Percentiles rank a stretch among this genome's conserved stretches.
Conservation (phyloP, 2,888 invertebrate genomes). For the Seladonia tumulorum region DNA sequence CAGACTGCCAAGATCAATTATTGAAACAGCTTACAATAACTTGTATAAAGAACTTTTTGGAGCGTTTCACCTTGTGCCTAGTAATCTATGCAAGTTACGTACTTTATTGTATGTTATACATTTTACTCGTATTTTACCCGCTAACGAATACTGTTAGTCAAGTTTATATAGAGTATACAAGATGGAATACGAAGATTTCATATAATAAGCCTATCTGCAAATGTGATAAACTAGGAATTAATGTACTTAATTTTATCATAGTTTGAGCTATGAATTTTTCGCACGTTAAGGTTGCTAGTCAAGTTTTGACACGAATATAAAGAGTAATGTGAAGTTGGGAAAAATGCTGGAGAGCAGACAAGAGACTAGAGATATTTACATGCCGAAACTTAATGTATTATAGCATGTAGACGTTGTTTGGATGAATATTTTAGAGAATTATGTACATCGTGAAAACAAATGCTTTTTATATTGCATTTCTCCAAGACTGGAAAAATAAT, state of each 20-base stretch:
- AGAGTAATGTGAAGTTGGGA: slow-evolving; percentile 29
- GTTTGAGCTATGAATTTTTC: slow-evolving; percentile 60
- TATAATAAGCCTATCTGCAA: slow-evolving; percentile 73
- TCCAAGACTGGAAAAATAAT: slow-evolving; percentile 62
- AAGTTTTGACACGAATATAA: slow-evolving; percentile 50
- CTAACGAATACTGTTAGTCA: slow-evolving; percentile 58
- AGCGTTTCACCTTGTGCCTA: slow-evolving; percentile 82
- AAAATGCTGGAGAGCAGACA: slow-evolving; percentile 31
- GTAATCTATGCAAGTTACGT: slow-evolving; percentile 66
- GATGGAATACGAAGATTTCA: slow-evolving; percentile 66
- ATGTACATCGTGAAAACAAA: slow-evolving; percentile 50
- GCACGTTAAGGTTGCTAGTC: slow-evolving; percentile 67
- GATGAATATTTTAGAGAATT: slow-evolving; percentile 62
- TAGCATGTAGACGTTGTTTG: slow-evolving; percentile 53
- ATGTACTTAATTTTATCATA: slow-evolving; percentile 79
- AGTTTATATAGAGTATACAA: slow-evolving; percentile 52
- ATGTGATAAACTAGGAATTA: slow-evolving; percentile 81
- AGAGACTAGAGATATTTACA: slow-evolving; percentile 52
- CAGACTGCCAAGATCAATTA: slow-evolving; percentile 54
- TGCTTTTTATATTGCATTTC: slow-evolving; percentile 68
- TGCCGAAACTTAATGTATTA: slow-evolving; percentile 43
- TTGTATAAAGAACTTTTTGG: slow-evolving; percentile 61
- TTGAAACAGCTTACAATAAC: slow-evolving; percentile 55
- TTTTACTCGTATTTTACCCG: slow-evolving; percentile 61
- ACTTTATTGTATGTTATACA: slow-evolving; percentile 66